phyloP scores from a whole-genome alignment of 92 coral and sea anemone species.

The Umimayanthus chanpuru region DNA sequence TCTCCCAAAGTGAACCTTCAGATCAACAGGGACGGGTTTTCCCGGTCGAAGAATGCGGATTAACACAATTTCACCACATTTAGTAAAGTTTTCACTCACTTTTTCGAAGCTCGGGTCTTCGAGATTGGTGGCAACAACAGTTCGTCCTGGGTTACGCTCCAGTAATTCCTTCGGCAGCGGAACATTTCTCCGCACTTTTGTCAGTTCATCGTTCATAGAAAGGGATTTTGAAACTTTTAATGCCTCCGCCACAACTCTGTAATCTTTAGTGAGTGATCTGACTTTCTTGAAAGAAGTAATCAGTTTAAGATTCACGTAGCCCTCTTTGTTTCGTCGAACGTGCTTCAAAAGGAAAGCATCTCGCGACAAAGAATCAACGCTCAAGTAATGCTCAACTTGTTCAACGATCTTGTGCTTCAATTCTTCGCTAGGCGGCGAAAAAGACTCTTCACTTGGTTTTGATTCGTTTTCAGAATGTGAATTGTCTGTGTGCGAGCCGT shows the following conservation, averaged over 20 bases:
- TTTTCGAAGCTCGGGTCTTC: slow-evolving; percentile 81
- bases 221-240: slow-evolving; percentile 74
- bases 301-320: slow-evolving; percentile 92
- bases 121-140: slow-evolving; percentile 85
- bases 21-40: slow-evolving; percentile 85
- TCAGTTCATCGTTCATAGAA: slow-evolving; percentile 80
- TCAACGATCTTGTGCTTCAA: slow-evolving; percentile 73
- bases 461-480: slow-evolving; percentile 94
- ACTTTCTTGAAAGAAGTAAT: slow-evolving; percentile 98
- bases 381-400: slow-evolving; percentile 95
- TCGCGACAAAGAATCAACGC: slow-evolving; percentile 88
- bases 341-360: slow-evolving; percentile 98
- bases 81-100: slow-evolving; percentile 91
- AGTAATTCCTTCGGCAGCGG: slow-evolving; percentile 81
- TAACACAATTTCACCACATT: slow-evolving; percentile 93
- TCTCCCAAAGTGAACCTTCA: slow-evolving; percentile 70
- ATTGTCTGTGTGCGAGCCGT: slow-evolving; percentile 72
- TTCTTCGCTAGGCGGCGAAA: slow-evolving; percentile 91
- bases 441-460: slow-evolving; percentile 72
- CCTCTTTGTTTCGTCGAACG: slow-evolving; percentile 98
- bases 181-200: slow-evolving; percentile 82
- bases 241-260: slow-evolving; percentile 91
- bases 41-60: slow-evolving; percentile 94
- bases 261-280: slow-evolving; percentile 92
- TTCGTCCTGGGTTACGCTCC: slow-evolving; percentile 96